These are phyloP conservation scores for Bucorvus abyssinicus DNA, from an alignment of 2,797 vertebrate genomes.

Conservation along the genomic window DNA sequence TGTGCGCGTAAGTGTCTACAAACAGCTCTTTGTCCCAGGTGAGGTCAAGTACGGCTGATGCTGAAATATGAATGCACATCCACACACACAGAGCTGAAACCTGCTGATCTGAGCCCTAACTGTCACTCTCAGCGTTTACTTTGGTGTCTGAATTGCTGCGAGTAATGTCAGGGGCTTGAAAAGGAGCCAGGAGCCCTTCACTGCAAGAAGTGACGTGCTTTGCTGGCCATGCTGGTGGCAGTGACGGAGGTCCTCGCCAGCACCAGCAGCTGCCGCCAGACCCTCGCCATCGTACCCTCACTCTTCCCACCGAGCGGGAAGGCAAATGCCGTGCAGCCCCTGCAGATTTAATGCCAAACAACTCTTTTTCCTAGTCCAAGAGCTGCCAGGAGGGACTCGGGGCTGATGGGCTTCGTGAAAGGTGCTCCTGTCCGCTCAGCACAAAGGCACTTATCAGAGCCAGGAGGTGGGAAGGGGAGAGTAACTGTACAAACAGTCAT, in stretches of 20 bases:
- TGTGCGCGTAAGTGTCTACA: no score
- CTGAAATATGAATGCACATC: neutral
- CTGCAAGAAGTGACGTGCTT: constrained; percentile 52
- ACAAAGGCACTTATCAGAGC: constrained; percentile 31
- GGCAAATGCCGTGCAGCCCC: neutral
- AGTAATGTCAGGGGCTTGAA: constrained; percentile 56
- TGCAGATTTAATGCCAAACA: neutral
- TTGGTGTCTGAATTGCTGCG: constrained; percentile 56
- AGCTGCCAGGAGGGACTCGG: constrained; percentile 3
- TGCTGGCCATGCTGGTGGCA: constrained; percentile 17
- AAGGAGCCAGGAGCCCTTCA: constrained; percentile 68
- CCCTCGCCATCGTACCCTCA: neutral
- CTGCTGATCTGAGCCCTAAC: neutral
- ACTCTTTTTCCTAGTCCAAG: neutral
- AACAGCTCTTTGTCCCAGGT: neutral
- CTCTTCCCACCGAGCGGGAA: neutral
- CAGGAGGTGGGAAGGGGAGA: constrained; percentile 41
- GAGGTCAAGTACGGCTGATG: neutral
- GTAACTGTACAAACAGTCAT: constrained; percentile 54
- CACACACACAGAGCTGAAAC: neutral
- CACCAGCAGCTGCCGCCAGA: constrained; percentile 64
- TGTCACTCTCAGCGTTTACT: neutral
- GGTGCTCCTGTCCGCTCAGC: constrained; percentile 11
- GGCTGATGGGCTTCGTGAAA: constrained; percentile 20
- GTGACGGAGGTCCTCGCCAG: neutral